Evolutionary conservation across 2,888 invertebrate species (phyloP), one percentile per base, ranked within the genome.

Genomic region (Pollenia amentaria): DNA sequence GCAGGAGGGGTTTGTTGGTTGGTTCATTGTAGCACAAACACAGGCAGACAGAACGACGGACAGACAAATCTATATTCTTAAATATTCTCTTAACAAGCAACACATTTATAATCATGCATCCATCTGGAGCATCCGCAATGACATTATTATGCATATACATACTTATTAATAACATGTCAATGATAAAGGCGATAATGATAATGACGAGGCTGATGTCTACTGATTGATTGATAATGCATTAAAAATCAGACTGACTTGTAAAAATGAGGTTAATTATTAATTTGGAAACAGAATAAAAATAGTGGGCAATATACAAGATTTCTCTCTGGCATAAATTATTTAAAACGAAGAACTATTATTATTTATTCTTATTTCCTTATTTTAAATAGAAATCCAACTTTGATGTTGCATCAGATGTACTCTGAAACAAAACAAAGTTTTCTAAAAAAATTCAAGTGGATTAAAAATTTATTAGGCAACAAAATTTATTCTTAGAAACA

Each of bases 181-280:
- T 85, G 77, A 77, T 51, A 51, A 51, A 48, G 46, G 29, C 42
- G 67, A 44, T 81, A 64, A 67, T 44, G 29, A 51, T 38, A 38
- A 48, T 60, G 29, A 60, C 42, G 55, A 42, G 48, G 14, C 14
- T 65, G 82, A 86, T 75, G 78, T 86, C 85, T 78, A 29, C 14
- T 76, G 75, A 82, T 86, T 86, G 86, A 87, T 87, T 87, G 87
- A 80, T 87, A 87, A 77, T 87, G 84, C 84, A 77, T 77, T 62
- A 76, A 57, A 64, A 75, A 83, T 75, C 76, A 77, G 76, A 60
- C 75, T 86, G 82, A 72, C 62, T 80, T 62, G 46, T 10, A 6
- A 69, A 62, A 62, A 60, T 42, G 55, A 55, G 67, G 42, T 46
- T 55, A 46, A 62, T 38, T 76, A 70, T 62, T 69, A 62, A 75